Conservation (phyloP, 2,888 invertebrate species). For the Drosophila melanosoma region DNA sequence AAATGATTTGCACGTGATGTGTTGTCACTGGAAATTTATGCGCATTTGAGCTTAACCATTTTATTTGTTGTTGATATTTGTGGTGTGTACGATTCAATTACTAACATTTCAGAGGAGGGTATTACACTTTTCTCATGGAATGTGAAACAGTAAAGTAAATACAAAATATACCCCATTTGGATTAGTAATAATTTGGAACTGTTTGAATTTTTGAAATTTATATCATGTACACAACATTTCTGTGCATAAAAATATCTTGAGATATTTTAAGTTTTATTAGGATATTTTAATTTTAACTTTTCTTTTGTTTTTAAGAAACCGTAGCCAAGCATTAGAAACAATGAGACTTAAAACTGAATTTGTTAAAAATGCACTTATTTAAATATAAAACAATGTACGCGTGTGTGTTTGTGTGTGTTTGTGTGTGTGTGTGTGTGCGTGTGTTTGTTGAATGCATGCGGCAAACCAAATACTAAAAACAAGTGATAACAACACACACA, state of each 20-base stretch:
- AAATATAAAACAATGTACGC: slow-evolving; percentile 3
- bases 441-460: slow-evolving; percentile 36
- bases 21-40: neutral
- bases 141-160: neutral
- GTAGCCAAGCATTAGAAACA: slow-evolving; percentile 29
- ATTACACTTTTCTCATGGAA: neutral
- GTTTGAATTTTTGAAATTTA: neutral
- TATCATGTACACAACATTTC: neutral
- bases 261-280: neutral
- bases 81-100: slow-evolving; percentile 24
- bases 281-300: neutral
- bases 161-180: neutral
- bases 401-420: slow-evolving; percentile 20
- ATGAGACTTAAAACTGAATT: slow-evolving; percentile 52
- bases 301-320: neutral
- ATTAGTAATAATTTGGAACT: neutral
- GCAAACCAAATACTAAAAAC: slow-evolving; percentile 20
- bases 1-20: slow-evolving; percentile 40
- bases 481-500: slow-evolving; percentile 44
- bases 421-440: slow-evolving; percentile 7
- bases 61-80: slow-evolving; percentile 44
- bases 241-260: neutral
- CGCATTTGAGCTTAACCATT: slow-evolving; percentile 30
- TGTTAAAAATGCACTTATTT: slow-evolving; percentile 47
- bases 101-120: neutral